Percentiles rank a stretch among this genome's conserved stretches.
These are phyloP conservation scores for Thamnophis elegans DNA, from an alignment of 2,797 vertebrate species.

Conservation along the genomic window DNA sequence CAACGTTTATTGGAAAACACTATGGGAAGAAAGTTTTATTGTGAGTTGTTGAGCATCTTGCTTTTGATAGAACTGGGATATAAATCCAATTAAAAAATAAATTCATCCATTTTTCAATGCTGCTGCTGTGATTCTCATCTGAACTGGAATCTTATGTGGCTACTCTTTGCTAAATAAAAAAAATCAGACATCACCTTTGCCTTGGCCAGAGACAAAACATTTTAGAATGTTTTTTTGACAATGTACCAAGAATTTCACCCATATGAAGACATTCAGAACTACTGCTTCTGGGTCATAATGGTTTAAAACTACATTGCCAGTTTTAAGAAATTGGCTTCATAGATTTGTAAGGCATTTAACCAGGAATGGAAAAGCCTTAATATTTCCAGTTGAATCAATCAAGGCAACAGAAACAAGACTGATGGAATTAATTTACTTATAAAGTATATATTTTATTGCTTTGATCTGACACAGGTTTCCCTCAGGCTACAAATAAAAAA, in stretches of 20 bases:
- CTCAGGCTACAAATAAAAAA: neutral
- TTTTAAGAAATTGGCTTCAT: accelerated
- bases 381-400: constrained; percentile 21
- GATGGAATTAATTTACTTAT: neutral
- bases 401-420: neutral
- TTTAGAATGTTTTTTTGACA: neutral
- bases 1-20: neutral
- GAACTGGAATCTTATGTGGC: neutral
- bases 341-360: neutral
- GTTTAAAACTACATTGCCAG: neutral
- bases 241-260: neutral
- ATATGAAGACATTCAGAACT: neutral
- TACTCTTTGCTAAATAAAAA: neutral
- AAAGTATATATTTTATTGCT: neutral
- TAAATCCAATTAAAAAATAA: neutral
- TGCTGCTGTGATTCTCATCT: neutral
- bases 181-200: neutral
- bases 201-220: neutral
- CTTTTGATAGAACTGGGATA: neutral
- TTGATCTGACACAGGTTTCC: constrained; percentile 12
- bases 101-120: neutral
- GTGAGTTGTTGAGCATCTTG: neutral
- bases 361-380: neutral
- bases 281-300: neutral
- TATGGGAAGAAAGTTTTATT: neutral